Evolutionary conservation across 2,888 invertebrate genomes (phyloP).

Genomic region (Ferrisia virgata): DNA sequence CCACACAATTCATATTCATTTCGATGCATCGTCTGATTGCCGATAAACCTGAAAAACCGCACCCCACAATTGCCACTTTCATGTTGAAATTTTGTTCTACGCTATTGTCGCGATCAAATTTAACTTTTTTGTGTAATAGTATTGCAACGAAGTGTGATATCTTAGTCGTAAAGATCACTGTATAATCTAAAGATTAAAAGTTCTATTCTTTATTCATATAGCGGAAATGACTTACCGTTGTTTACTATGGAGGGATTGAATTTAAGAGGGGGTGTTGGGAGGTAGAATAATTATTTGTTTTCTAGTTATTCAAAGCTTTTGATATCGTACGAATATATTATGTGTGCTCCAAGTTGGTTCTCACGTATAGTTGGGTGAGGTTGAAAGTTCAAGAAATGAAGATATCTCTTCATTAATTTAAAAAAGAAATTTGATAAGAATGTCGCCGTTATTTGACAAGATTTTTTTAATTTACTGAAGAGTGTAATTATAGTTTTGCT

Average conservation of each 20-base stretch:
- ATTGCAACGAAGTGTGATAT: background rate
- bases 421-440: background rate
- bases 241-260: background rate
- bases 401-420: background rate
- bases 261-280: background rate
- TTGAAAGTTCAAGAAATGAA: background rate
- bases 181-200: background rate
- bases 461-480: background rate
- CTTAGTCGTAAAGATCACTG: background rate
- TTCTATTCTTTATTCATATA: background rate
- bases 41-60: constrained; percentile 83
- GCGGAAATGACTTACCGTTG: background rate
- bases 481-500: background rate
- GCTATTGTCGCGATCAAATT: background rate
- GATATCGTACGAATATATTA: no score
- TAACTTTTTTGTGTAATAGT: background rate
- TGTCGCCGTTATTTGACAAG: background rate
- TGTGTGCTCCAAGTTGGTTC: background rate
- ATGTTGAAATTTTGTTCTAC: background rate
- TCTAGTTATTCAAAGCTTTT: no score
- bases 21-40: constrained; percentile 64
- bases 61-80: constrained; percentile 73
- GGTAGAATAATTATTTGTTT: background rate
- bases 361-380: no score
- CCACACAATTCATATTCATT: constrained; percentile 57